Evolutionary conservation across 2,797 vertebrate species (phyloP), one percentile per base, ranked within the genome.

Genomic region (Buceros bicornis): DNA sequence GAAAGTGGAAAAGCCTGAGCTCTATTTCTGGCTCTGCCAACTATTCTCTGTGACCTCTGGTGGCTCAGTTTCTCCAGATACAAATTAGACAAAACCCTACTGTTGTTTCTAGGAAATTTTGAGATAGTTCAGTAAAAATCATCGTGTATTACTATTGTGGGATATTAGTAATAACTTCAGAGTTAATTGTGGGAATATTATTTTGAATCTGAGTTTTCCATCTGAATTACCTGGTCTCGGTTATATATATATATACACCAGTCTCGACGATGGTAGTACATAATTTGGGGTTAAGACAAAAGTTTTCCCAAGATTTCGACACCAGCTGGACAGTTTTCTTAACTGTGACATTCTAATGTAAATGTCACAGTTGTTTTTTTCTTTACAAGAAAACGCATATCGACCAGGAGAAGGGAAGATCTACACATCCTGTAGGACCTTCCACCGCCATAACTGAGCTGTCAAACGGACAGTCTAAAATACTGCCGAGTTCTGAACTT

Each of bases 1-100:
- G 77, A 86, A 95, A 94, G 96, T 90, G 74, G 91, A 95, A 96
- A 97, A 96, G 91, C 82, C 85, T 90, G 70, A 73, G 80, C 78
- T 95, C 91, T 96, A 95, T 96, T 97, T 95, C 88, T 94, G 90
- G 80, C 85, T 90, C 87, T 87, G 82, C 56, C 82, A 88, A 53
- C 72, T 80, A 87, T 85, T 86, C 89, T 80, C 87, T 87, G 77
- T 91, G 89, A 95, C 94, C 94, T 93, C 88, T 72, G 40, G 77
- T 94, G 80, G 90, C 86, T 95, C 90, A 82, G 73, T 89, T 95
- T 91, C 82, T 82, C 87, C 48, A 61, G 35, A 65, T 8, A 82
- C 18, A 82, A 89, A 77, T 37, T 19, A 74, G 24, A 47, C 81
- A 88, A 81, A 74, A 90, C 7, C 9, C 29, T 45, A 82, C 77